Base-by-base conservation (phyloP, 2,888 invertebrate species). In the Tromatobia lineatoria region DNA sequence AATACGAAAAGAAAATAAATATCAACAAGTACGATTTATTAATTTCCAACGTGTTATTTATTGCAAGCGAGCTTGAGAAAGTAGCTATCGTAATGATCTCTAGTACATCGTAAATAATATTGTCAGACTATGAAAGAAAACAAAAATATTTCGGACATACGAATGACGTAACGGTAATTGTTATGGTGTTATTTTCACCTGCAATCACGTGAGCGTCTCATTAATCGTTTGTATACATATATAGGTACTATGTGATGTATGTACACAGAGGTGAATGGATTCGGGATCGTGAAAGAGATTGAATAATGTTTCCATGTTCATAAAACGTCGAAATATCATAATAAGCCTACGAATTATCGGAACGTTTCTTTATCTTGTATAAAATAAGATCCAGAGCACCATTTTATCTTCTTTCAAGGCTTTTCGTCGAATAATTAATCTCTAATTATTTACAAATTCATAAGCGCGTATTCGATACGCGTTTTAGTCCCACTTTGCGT, bases 41-140 rank as follows among this genome's bases (percentile, higher is more conserved):
- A 88, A 89, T 91, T 93, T 92, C 89, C 90, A 91, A 91, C 90
- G 88, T 92, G 90, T 92, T 92, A 92, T 92, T 93, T 93, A 93
- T 93, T 93, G 91, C 90, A 93, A 93, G 93, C 93, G 91, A 91
- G 91, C 90, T 92, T 91, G 90, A 92, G 89, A 91, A 93, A 92
- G 91, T 92, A 92, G 91, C 92, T 92, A 92, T 91, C 89, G 89
- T 93, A 92, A 91, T 91, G 91, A 85, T 92, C 90, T 89, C 89
- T 91, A 90, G 89, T 92, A 92, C 90, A 92, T 91, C 89, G 89
- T 90, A 90, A 85, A 90, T 91, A 91, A 91, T 91, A 91, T 91
- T 91, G 88, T 90, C 88, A 89, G 90, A 90, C 90, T 91, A 91
- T 89, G 70, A 78, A 71, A 79, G 52, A 71, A 61, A 67, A 42